Base-by-base conservation (phyloP, 1,140 invertebrate species). In the Scylla paramamosain region DNA sequence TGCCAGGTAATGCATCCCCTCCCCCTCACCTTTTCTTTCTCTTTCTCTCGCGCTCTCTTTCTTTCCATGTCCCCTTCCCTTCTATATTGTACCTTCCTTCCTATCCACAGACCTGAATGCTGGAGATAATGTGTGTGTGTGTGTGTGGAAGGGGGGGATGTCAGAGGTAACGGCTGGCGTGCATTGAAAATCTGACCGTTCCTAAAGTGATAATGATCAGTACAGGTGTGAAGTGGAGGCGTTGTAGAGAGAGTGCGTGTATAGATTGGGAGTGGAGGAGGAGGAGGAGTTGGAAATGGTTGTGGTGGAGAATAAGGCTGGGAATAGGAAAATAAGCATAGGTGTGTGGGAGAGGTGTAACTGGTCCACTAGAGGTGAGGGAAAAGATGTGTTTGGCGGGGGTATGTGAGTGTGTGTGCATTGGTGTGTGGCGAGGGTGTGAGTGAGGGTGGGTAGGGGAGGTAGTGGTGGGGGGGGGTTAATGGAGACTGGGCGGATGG, bases 71-170 rank as follows among this genome's bases (percentile, higher is more conserved):
- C 52, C 52, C 52, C 52, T 59, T 20, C 52, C 10, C 2, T 59
- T 4, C 52, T 39, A 6, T 39, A 39, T 6, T 39, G 39, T 39
- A 39, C 39, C 39, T 39, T 39, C 52, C 52, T 20, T 20, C 16
- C 52, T 8, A 59, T 8, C 16, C 25, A 20, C 67, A 25, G 25
- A 25, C 67, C 12, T 77, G 8, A 77, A 77, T 77, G 67, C n/a
- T n/a, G 67, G 67, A 77, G 67, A n/a, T 77, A 77, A 32, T 91
- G 48, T 91, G 48, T 89, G 88, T 89, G 45, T 89, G 45, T 89
- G 45, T 89, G 88, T 89, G 88, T 89, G 88, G 52, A 7, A 8
- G 88, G 4, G 88, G 52, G 88, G 88, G 1, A 29, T 48, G 88
- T 89, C 8, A 12, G 29, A 46, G n/a, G n/a, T 84, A 20, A 12